Evolutionary conservation across 2,113 vertebrate genomes (phyloP), one percentile per base, ranked within the genome.

Genomic region (Choloepus hoffmanni): DNA sequence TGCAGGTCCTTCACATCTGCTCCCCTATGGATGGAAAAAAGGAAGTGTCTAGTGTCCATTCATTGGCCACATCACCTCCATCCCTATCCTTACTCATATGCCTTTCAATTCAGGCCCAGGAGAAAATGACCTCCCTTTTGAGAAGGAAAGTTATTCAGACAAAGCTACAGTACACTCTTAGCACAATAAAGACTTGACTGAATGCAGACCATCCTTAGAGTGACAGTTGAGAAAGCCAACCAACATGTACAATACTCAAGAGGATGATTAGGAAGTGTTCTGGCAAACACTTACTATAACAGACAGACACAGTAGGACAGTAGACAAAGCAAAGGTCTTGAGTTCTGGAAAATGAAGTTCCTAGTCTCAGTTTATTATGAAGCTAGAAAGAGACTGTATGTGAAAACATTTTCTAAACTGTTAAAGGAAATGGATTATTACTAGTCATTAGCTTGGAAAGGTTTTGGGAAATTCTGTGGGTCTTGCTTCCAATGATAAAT

Each of bases 21-120:
- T 97, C 93, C 92, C 97, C 97, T 97, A 97, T 15, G 97, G 95
- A 97, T 58, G 97, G 97, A 96, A 97, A 97, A 98, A 96, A 98
- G 97, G 95, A 97, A 98, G 97, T 93, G 96, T 96, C 97, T 96
- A 97, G 97, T 93, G 97, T 98, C 97, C 97, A 95, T 77, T 96
- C 95, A 48, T 73, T 91, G 97, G 97, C 96, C 96, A 97, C 95
- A 1, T 89, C 97, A 98, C 97, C 97, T 97, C 97, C 96, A 97
- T 62, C 60, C 81, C 95, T 97, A 91, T 83, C 86, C 89, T 88
- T 70, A 86, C 58, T 97, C 74, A 78, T 62, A 90, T 1, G 43
- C 87, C 90, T 95, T 92, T 97, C 82, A 78, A 40, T 50, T 91
- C 63, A 96, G 92, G 89, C 88, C 81, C 95, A 96, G 89, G 70